A percentile compares a stretch with the other conserved stretches of the same genome.
These are phyloP conservation scores for Capreolus pygargus DNA, from an alignment of 2,113 vertebrate genomes.

Conservation along the genomic window DNA sequence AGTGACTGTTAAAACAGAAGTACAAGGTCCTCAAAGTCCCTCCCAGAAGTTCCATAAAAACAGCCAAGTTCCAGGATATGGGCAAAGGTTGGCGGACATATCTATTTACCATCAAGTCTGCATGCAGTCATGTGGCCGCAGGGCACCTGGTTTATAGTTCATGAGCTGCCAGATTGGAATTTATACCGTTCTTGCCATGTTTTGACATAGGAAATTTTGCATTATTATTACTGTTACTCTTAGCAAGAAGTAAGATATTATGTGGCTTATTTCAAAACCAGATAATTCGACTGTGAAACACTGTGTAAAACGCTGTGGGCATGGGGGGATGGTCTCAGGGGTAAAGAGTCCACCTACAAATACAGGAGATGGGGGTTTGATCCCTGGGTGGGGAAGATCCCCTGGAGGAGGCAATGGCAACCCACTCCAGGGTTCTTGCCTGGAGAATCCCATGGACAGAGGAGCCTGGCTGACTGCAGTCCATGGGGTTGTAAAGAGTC, in stretches of 20 bases:
- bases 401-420: background rate
- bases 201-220: background rate
- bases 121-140: accelerated
- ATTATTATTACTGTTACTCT: background rate
- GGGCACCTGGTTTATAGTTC: background rate
- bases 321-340: background rate
- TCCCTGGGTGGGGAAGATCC: background rate
- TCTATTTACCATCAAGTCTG: background rate
- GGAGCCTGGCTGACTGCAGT: background rate
- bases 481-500: background rate
- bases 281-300: background rate
- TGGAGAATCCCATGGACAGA: background rate
- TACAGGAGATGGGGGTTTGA: background rate
- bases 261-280: background rate
- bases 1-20: background rate
- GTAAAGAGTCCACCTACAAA: background rate
- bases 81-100: background rate
- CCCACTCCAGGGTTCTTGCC: background rate
- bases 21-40: background rate
- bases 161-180: background rate
- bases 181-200: background rate
- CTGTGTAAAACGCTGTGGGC: background rate
- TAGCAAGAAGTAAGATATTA: background rate
- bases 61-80: background rate
- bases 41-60: constrained; percentile 10